Base-by-base conservation (phyloP, 2,888 invertebrate species). In the Eupsilia transversa region DNA sequence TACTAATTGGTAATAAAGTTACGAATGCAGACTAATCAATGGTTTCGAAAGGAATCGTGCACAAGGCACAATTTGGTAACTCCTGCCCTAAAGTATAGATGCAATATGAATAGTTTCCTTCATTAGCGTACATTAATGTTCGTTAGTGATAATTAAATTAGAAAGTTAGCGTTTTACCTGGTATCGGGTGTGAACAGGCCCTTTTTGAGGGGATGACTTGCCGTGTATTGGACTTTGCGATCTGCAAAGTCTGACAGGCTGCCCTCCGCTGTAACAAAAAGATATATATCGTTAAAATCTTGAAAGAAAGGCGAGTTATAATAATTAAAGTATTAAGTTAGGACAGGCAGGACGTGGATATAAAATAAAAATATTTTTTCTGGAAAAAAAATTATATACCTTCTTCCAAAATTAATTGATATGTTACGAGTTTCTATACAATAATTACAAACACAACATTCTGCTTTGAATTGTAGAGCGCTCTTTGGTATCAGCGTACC, bases 161-260 rank as follows among this genome's bases (percentile, higher is more conserved):
- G 79, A 72, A 87, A 83, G 75, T 76, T 75, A 69, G 74, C 64
- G 63, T 63, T 80, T 89, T 94, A 96, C 96, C 98, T 97, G 67
- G 98, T 97, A 85, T 97, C 97, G 81, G 97, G 96, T 83, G 97
- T 97, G 95, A 99, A 99, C 87, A 99, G 97, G 89, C 97, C 97
- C 89, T 97, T 97, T 91, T 97, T 97, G 92, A 97, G 97, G 89
- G 97, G 97, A 92, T 97, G 97, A 91, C 97, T 97, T 88, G 98
- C 97, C 92, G 97, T 97, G 96, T 97, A 98, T 96, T 98, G 98
- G 88, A 97, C 97, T 96, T 97, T 98, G 93, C 98, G 97, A 89
- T 97, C 93, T 87, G 98, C 98, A 97, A 99, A 99, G 93, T 98
- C 97, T 91, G 98, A 98, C 96, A 99, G 98, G 97, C 99, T 98